These are phyloP conservation scores for Nanger granti DNA, from an alignment of 2,113 vertebrate species.

Conservation along the genomic window DNA sequence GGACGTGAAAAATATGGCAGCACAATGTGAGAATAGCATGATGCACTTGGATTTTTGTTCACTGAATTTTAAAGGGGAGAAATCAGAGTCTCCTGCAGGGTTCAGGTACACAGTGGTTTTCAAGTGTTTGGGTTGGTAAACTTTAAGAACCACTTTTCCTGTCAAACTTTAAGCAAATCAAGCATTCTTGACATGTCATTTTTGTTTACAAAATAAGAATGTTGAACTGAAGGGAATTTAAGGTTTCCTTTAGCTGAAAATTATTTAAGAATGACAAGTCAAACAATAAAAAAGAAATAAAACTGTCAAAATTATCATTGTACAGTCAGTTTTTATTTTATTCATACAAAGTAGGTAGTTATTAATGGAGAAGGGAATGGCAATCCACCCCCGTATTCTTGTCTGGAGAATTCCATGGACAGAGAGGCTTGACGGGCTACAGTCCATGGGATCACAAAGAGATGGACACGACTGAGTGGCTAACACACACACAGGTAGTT, in stretches of 20 bases:
- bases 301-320: background rate
- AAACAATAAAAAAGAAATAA: background rate
- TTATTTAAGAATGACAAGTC: background rate
- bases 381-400: background rate
- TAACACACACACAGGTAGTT: background rate
- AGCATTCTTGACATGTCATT: background rate
- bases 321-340: background rate
- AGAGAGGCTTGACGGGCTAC: background rate
- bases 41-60: background rate
- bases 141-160: background rate
- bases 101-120: background rate
- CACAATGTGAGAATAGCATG: background rate
- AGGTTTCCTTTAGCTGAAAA: background rate
- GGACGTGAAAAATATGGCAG: background rate
- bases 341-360: background rate
- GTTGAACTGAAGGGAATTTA: background rate
- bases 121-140: background rate
- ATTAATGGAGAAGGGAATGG: background rate
- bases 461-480: background rate
- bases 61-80: background rate
- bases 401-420: background rate
- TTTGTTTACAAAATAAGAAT: background rate
- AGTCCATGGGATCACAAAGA: background rate
- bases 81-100: background rate
- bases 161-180: background rate